Percentiles rank a stretch among this genome's conserved stretches.
These are phyloP conservation scores for Lindbergichthys nudifrons DNA, from an alignment of 2,797 vertebrate genomes.

Conservation along the genomic window DNA sequence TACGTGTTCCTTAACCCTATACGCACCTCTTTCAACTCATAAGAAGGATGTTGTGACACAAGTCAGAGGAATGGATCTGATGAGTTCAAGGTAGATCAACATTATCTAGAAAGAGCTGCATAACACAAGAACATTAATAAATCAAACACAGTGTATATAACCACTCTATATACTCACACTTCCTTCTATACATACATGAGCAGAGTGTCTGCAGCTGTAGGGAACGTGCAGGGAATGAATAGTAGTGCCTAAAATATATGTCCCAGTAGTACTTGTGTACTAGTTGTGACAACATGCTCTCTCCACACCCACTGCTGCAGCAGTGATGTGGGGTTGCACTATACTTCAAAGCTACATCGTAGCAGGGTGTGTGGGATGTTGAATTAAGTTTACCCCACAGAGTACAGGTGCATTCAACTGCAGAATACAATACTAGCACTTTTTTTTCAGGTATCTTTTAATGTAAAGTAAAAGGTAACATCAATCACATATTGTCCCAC, in stretches of 20 bases:
- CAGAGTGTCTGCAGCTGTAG: background rate
- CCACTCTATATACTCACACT: background rate
- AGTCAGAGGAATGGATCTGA: background rate
- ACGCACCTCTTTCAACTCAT: background rate
- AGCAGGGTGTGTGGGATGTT: background rate
- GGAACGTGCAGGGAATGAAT: too few species aligned
- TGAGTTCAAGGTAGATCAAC: too few species aligned
- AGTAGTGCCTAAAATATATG: background rate
- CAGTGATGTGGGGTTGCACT: background rate
- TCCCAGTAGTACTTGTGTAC: background rate
- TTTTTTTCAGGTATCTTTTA: background rate
- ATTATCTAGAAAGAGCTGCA: too few species aligned
- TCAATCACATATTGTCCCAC: too few species aligned
- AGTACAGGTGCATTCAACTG: background rate
- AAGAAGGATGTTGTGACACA: background rate
- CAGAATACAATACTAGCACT: background rate
- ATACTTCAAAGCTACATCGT: background rate
- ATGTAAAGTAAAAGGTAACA: background rate
- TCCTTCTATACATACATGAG: background rate
- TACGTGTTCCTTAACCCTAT: background rate
- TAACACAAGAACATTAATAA: background rate
- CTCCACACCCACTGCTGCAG: background rate
- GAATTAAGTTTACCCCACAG: background rate
- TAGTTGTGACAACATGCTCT: background rate
- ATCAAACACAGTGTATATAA: background rate